Conservation (phyloP, 2,888 invertebrate species). For the Nomada goodeniana region DNA sequence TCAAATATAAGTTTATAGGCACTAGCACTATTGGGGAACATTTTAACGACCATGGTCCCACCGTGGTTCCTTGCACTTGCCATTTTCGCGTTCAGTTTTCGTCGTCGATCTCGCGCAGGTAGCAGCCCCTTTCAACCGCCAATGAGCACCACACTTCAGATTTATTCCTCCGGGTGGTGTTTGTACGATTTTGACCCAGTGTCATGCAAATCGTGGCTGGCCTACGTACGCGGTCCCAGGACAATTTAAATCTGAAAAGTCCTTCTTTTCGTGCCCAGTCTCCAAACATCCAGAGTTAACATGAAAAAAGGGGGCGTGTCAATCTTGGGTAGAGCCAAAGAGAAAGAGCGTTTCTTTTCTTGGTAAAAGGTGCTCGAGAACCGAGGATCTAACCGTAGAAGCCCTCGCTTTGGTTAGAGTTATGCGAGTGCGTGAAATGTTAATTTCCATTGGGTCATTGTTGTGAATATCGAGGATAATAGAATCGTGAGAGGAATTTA, state of each 20-base stretch:
- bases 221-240: slow-evolving; percentile 57
- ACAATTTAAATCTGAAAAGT: slow-evolving; percentile 75
- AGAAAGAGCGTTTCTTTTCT: no score
- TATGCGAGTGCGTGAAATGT: neutral
- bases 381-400: slow-evolving; percentile 5
- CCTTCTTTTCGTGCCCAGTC: slow-evolving; percentile 56
- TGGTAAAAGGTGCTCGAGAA: slow-evolving; percentile 19
- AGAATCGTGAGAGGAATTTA: neutral
- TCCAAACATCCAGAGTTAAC: slow-evolving; percentile 61
- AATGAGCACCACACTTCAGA: slow-evolving; percentile 47
- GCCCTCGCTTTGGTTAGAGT: slow-evolving; percentile 4
- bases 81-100: slow-evolving; percentile 10
- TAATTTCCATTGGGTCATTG: slow-evolving; percentile 11
- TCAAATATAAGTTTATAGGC: no score
- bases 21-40: neutral
- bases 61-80: slow-evolving; percentile 21
- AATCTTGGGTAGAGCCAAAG: slow-evolving; percentile 24
- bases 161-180: slow-evolving; percentile 43
- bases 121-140: slow-evolving; percentile 34
- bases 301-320: slow-evolving; percentile 64
- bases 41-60: neutral
- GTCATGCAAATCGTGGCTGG: slow-evolving; percentile 67
- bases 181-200: slow-evolving; percentile 60
- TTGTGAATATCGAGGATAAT: neutral
- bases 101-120: slow-evolving; percentile 45